phyloP scores from a whole-genome alignment of 2,888 invertebrate species.

The Pherbina coryleti region DNA sequence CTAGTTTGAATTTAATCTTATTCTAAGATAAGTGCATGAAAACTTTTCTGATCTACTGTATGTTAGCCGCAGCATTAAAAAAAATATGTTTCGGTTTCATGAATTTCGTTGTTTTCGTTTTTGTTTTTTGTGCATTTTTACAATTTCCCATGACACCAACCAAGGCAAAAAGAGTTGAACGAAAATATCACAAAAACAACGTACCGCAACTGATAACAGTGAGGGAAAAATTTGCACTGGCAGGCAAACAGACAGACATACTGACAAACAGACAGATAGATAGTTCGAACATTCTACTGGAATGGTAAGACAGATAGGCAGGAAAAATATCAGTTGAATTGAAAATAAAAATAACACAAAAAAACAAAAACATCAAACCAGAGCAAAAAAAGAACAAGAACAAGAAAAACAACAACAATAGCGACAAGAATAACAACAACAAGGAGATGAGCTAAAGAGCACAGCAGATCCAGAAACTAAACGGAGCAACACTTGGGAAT shows the following conservation, averaged over 20 bases:
- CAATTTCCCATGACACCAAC: constrained; percentile 14
- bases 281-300: not conserved
- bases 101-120: not conserved
- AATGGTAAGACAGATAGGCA: not conserved
- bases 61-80: not conserved
- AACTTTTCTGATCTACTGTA: too few relatives aligned
- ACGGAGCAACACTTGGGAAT: constrained; percentile 51
- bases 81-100: not conserved
- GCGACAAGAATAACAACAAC: not conserved
- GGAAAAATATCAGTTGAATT: not conserved
- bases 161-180: not conserved
- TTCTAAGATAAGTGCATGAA: too few relatives aligned
- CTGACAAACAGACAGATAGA: constrained; percentile 15
- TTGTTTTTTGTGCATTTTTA: not conserved
- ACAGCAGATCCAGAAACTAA: not conserved
- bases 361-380: not conserved
- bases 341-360: not conserved
- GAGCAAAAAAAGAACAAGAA: not conserved
- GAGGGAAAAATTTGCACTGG: not conserved
- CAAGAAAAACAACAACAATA: not conserved
- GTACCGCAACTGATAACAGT: not conserved
- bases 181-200: not conserved
- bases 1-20: too few relatives aligned
- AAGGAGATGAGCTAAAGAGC: not conserved
- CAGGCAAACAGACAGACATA: constrained; percentile 7